Evolutionary conservation across 2,888 invertebrate genomes (phyloP).

Genomic region (Melieria picta): DNA sequence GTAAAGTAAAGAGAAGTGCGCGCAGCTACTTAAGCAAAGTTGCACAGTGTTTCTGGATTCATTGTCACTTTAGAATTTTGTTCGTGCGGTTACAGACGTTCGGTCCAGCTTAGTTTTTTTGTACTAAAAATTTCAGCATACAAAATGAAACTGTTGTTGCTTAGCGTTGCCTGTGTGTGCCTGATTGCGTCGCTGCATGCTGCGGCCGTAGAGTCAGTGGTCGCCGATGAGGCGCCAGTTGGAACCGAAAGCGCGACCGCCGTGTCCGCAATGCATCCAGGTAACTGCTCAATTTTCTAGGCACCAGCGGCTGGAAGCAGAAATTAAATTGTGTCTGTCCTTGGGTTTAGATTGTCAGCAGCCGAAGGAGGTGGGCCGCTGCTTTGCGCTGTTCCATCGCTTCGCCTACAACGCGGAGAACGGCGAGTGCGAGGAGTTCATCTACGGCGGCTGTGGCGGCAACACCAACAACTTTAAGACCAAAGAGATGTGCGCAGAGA

Average conservation of each 20-base stretch:
- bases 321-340: too few species aligned
- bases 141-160: conserved; percentile 18
- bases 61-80: neutral
- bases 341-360: conserved; percentile 69
- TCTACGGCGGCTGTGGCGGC: conserved; percentile 81
- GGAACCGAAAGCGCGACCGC: neutral
- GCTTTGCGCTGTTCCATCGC: conserved; percentile 69
- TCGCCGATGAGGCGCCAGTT: conserved; percentile 33
- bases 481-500: conserved; percentile 71
- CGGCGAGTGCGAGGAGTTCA: conserved; percentile 75
- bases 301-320: too few species aligned
- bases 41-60: too few species aligned
- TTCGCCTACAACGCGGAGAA: conserved; percentile 58
- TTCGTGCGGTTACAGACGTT: conserved; percentile 37
- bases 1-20: too few species aligned
- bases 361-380: conserved; percentile 75
- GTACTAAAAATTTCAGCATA: neutral
- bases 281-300: too few species aligned
- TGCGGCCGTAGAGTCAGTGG: conserved; percentile 35
- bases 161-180: neutral
- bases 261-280: too few species aligned
- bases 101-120: conserved; percentile 20
- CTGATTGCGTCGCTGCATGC: conserved; percentile 34
- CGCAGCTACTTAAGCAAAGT: too few species aligned
- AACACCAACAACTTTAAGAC: conserved; percentile 82